Evolutionary conservation across 2,797 vertebrate species (phyloP), one percentile per base, ranked within the genome.

Genomic region (Uromys caudimaculatus): DNA sequence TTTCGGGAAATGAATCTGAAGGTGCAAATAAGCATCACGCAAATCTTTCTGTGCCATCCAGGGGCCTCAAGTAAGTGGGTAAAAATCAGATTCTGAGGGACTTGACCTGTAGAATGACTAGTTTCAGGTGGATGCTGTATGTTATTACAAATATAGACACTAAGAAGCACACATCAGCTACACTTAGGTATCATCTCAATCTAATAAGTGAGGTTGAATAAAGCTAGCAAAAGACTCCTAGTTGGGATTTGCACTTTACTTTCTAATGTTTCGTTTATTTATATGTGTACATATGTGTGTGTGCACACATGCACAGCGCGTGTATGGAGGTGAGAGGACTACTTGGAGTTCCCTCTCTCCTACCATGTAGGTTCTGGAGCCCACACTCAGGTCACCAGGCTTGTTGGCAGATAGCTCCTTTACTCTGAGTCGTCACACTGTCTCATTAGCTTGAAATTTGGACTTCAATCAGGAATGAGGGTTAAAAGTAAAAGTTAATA

Each of bases 61-160:
- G 38, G 81, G 13, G 24, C 24, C 24, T 84, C 41, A 84, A 64
- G 60, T 50, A 47, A 64, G 17, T 47, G 41, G 60, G 41, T 6
- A 67, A 93, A 96, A 96, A 95, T 60, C 67, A 89, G 56, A 87
- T 64, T 44, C 16, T 60, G 79, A 94, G 81, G 83, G 50, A 76
- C 44, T 92, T 92, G 71, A 54, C 60, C 85, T 67, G 41, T 47
- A 92, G 52, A 69, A 77, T 88, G 6, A n/a, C 56, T 50, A 78
- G 29, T 50, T 67, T n/a, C 44, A 67, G 11, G 1, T 62, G 14
- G 41, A 41, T 44, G 11, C 38, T 84, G 27, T 64, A 50, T n/a
- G 60, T 69, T 62, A 60, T 84, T 38, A 41, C 35, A 29, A 47
- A 32, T 54, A 62, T 44, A 71, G 38, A 78, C 41, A 41, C 71